Evolutionary conservation across 2,797 vertebrate species (phyloP).

Genomic region (Rachycentron canadum): DNA sequence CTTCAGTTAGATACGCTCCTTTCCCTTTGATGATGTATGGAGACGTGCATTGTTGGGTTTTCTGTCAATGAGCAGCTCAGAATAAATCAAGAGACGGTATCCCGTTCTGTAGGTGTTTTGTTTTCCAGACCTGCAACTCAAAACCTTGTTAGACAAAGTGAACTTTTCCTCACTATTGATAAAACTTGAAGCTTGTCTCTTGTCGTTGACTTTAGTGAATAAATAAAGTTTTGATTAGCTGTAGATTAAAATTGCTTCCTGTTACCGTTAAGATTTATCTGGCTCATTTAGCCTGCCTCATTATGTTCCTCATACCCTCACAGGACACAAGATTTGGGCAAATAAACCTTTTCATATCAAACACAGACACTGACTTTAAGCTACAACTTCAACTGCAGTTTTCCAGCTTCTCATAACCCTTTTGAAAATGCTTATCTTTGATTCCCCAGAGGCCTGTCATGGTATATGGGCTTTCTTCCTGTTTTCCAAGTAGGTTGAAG

Average conservation of each 20-base stretch:
- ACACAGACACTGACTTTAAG: not conserved
- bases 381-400: not conserved
- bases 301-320: constrained; percentile 4
- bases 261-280: constrained; percentile 14
- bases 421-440: constrained; percentile 9
- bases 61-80: constrained; percentile 16
- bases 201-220: not conserved
- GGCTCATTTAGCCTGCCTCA: constrained; percentile 26
- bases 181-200: constrained; percentile 31
- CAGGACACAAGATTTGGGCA: constrained; percentile 26
- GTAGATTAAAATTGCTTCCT: constrained; percentile 1
- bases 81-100: not conserved
- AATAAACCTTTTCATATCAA: constrained; percentile 44
- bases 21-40: constrained; percentile 38
- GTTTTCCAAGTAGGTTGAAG: not conserved
- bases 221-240: not conserved
- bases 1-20: constrained; percentile 2
- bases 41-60: constrained; percentile 16
- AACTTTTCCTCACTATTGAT: constrained; percentile 32
- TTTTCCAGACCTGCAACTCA: not conserved
- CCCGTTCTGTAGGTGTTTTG: constrained; percentile 27
- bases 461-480: constrained; percentile 11
- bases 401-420: constrained; percentile 1
- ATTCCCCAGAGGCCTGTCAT: constrained; percentile 22
- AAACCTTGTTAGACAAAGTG: constrained; percentile 41